A percentile compares a stretch with the other conserved stretches of the same genome.
Evolutionary conservation across 2,888 invertebrate genomes (phyloP).

Genomic region (Eupithecia insigniata): DNA sequence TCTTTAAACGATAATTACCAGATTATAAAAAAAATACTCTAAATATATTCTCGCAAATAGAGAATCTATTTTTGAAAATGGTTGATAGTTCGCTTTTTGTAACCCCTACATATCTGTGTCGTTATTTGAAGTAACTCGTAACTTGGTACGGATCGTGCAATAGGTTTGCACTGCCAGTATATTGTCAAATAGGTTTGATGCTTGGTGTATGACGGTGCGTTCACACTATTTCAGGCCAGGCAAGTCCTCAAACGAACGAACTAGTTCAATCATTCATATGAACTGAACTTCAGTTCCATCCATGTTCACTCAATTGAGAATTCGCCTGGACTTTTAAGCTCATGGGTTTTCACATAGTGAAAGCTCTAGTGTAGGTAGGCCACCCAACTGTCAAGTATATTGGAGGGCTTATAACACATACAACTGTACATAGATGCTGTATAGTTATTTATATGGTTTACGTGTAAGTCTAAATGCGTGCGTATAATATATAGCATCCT

Average conservation of each 20-base stretch:
- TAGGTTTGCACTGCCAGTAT: slow-evolving; percentile 77
- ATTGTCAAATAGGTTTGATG: slow-evolving; percentile 61
- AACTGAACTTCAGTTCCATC: slow-evolving; percentile 6
- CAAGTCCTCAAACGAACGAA: not conserved
- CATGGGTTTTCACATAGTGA: slow-evolving; percentile 72
- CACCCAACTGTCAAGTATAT: slow-evolving; percentile 35
- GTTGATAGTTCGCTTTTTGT: slow-evolving; percentile 62
- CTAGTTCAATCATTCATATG: slow-evolving; percentile 9
- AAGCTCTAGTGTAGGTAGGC: slow-evolving; percentile 57
- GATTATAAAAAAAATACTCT: slow-evolving; percentile 23
- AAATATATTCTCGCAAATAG: slow-evolving; percentile 32
- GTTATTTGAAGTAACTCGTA: slow-evolving; percentile 45
- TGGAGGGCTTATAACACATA: slow-evolving; percentile 62
- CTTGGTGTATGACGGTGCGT: slow-evolving; percentile 53
- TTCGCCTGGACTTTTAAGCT: slow-evolving; percentile 1
- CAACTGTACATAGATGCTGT: slow-evolving; percentile 81
- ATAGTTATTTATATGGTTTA: slow-evolving; percentile 78
- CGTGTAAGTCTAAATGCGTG: slow-evolving; percentile 64
- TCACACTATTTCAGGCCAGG: slow-evolving; percentile 6
- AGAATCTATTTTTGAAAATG: slow-evolving; percentile 48
- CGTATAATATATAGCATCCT: slow-evolving; percentile 75
- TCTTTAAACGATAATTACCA: slow-evolving; percentile 48
- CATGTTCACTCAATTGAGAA: not conserved
- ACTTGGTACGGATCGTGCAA: slow-evolving; percentile 57
- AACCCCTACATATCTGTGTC: slow-evolving; percentile 77